A percentile compares a stretch with the other conserved stretches of the same genome.
These are phyloP conservation scores for Rhinogobius similis DNA, from an alignment of 2,113 vertebrate species.

Conservation along the genomic window DNA sequence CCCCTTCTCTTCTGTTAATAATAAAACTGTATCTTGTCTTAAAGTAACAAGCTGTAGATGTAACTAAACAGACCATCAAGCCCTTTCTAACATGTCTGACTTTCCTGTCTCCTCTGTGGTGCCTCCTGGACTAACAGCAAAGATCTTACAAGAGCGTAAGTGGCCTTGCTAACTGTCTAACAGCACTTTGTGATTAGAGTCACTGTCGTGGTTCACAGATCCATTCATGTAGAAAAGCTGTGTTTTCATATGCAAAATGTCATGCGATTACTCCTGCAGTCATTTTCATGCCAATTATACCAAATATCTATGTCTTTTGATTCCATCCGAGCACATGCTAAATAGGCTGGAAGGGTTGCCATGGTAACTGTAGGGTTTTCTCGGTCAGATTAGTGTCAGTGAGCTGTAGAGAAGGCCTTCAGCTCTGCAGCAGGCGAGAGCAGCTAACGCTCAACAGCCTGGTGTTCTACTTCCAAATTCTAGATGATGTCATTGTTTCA, in stretches of 20 bases:
- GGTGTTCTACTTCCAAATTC: too few species aligned
- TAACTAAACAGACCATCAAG: neutral
- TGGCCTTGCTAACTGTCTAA: constrained; percentile 57
- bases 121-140: constrained; percentile 90
- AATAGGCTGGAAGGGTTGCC: constrained; percentile 26
- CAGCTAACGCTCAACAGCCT: neutral
- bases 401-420: neutral
- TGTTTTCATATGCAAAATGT: constrained; percentile 10
- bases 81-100: neutral
- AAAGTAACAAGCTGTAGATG: too few species aligned
- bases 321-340: constrained; percentile 10
- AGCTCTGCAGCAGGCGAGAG: neutral
- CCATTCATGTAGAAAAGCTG: neutral
- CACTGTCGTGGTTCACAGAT: too few species aligned
- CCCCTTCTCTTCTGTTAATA: neutral
- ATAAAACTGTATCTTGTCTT: too few species aligned
- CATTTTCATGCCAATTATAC: constrained; percentile 31
- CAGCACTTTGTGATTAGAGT: constrained; percentile 19
- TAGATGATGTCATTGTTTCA: too few species aligned
- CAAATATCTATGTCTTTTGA: constrained; percentile 7
- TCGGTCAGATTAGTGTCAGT: constrained; percentile 27
- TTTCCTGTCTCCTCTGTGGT: constrained; percentile 29
- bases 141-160: constrained; percentile 94
- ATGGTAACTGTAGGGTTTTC: constrained; percentile 14
- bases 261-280: neutral